Percentiles rank a stretch among this genome's conserved stretches.
These are phyloP conservation scores for Eptatretus atami DNA, from an alignment of 2,797 vertebrate species.

Conservation along the genomic window DNA sequence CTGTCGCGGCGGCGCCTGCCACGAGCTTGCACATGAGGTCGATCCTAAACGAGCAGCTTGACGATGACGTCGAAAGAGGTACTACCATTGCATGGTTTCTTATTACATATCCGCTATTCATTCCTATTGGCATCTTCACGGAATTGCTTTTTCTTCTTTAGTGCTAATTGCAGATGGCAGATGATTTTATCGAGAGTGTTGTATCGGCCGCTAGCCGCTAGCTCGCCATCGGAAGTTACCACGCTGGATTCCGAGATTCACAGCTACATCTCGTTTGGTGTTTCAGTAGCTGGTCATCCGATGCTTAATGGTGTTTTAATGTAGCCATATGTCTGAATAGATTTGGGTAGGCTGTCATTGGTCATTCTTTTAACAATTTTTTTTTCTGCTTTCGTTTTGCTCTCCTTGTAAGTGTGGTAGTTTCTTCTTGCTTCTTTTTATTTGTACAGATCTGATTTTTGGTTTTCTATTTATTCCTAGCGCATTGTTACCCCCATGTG, in stretches of 20 bases:
- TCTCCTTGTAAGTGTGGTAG: neutral
- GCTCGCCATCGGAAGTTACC: conserved; percentile 77
- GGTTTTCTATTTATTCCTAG: too few species aligned
- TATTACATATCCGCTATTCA: neutral
- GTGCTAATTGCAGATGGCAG: conserved; percentile 90
- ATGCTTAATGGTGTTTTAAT: neutral
- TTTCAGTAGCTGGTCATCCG: neutral
- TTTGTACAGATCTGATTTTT: neutral
- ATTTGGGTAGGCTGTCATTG: too few species aligned
- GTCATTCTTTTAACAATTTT: neutral
- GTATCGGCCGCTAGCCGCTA: conserved; percentile 73
- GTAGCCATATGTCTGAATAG: too few species aligned
- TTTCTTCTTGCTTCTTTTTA: neutral
- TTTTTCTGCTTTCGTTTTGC: neutral
- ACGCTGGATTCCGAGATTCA: conserved; percentile 85
- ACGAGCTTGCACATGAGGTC: conserved; percentile 83
- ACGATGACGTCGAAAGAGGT: conserved; percentile 98
- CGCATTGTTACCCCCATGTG: too few species aligned
- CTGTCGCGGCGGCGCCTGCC: conserved; percentile 92
- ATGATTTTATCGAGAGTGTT: conserved; percentile 92
- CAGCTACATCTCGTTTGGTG: conserved; percentile 61
- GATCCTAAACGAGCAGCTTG: conserved; percentile 91
- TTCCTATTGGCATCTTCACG: neutral
- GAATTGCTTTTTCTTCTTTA: conserved; percentile 12
- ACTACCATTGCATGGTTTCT: conserved; percentile 8